Evolutionary conservation across 2,113 vertebrate genomes (phyloP), one percentile per base, ranked within the genome.

Genomic region (Xiphorhynchus elegans): DNA sequence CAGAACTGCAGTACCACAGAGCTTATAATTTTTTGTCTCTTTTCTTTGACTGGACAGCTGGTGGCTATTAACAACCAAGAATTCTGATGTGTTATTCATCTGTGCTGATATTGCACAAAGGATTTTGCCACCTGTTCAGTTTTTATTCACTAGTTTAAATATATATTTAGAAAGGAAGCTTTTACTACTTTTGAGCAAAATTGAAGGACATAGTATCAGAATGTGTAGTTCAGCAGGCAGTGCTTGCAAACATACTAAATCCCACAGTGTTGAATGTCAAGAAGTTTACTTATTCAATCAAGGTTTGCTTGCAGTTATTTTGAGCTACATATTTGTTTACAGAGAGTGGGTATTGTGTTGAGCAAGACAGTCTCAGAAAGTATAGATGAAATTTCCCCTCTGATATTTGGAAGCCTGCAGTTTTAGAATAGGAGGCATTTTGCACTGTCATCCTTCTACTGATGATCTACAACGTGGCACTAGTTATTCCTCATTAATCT

Each of bases 51-150:
- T 50, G 95, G 86, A 80, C 88, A 96, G 89, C 93, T 93, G 92
- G 47, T 90, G 16, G 13, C 53, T 79, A 91, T 93, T 95, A 97
- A 92, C 82, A 91, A 84, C 52, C 68, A 92, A 28, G 35, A 46
- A 76, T 73, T 86, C 59, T 37, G 73, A 94, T 62, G 77, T 76
- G 24, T n/a, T 87, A 88, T 90, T 94, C 84, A 86, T 94, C 85
- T 84, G 55, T 72, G 84, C 44, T 63, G 60, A 49, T 77, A 83
- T 49, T 89, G 78, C 85, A 75, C 82, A 25, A 69, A 95, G 83
- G 90, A 90, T 53, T 47, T 62, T 80, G 17, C 85, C 87, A 96
- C 93, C 95, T 98, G 95, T 91, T 95, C 16, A 2, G 14, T 59
- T 92, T 85, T 66, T 76, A 89, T 44, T 73, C 21, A 24, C 15